phyloP scores from a whole-genome alignment of 2,888 invertebrate species.

The Scaptomyza parva region DNA sequence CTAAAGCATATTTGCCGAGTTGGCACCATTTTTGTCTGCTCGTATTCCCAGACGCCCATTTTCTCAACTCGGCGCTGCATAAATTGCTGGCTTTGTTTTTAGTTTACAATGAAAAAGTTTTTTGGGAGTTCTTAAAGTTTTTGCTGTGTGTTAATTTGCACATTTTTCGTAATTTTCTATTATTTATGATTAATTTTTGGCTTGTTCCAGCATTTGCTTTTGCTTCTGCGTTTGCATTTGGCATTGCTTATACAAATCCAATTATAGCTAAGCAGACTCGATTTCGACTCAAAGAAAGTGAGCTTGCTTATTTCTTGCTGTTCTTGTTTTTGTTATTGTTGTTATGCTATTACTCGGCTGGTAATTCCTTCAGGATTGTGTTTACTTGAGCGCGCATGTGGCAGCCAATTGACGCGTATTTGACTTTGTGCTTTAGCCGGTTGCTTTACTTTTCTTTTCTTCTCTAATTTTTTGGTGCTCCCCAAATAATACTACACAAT shows the following conservation, averaged over 20 bases:
- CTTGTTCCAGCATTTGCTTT: slow-evolving; percentile 16
- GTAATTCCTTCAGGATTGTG: slow-evolving; percentile 79
- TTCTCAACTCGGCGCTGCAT: slow-evolving; percentile 67
- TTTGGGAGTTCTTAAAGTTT: slow-evolving; percentile 41
- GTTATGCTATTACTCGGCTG: slow-evolving; percentile 63
- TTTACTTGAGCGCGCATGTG: slow-evolving; percentile 78
- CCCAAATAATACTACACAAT: slow-evolving; percentile 63
- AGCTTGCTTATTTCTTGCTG: slow-evolving; percentile 1
- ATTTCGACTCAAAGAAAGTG: slow-evolving; percentile 39
- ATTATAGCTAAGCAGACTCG: slow-evolving; percentile 67
- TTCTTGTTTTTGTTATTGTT: slow-evolving; percentile 33
- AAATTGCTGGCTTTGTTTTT: slow-evolving; percentile 55
- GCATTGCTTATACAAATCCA: slow-evolving; percentile 49
- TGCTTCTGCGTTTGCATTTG: slow-evolving; percentile 11
- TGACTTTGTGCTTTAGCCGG: slow-evolving; percentile 63
- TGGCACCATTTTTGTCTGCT: slow-evolving; percentile 31
- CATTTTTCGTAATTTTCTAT: slow-evolving; percentile 49
- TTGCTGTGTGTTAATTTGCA: slow-evolving; percentile 58
- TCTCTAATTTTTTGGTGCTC: slow-evolving; percentile 10
- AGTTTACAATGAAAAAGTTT: slow-evolving; percentile 54
- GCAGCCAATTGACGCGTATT: slow-evolving; percentile 79
- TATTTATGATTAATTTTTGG: slow-evolving; percentile 57
- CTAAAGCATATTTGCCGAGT: slow-evolving; percentile 20
- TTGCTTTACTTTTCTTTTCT: slow-evolving; percentile 7
- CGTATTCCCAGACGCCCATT: slow-evolving; percentile 63